phyloP scores from a whole-genome alignment of 2,888 invertebrate genomes.

The Dolichomitus sp. region DNA sequence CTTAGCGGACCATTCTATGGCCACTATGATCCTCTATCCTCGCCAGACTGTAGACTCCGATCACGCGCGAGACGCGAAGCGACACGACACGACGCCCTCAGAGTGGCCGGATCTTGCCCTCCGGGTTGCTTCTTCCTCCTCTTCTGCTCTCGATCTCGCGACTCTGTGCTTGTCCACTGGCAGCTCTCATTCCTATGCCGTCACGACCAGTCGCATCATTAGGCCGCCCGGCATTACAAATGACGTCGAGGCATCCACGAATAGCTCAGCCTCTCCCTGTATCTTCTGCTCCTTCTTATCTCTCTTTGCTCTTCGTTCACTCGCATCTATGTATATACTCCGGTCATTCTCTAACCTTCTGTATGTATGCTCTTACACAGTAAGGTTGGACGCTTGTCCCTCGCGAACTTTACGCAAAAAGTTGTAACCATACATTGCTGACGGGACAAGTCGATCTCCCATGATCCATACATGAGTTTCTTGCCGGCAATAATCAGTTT shows the following conservation, averaged over 20 bases:
- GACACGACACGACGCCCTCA: slow-evolving; percentile 56
- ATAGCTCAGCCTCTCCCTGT: slow-evolving; percentile 57
- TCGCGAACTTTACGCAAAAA: slow-evolving; percentile 63
- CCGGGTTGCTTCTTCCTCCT: slow-evolving; percentile 21
- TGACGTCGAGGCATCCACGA: slow-evolving; percentile 74
- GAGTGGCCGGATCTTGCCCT: slow-evolving; percentile 59
- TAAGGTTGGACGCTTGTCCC: slow-evolving; percentile 42
- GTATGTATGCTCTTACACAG: background rate
- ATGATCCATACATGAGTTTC: slow-evolving; percentile 79
- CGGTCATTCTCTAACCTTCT: slow-evolving; percentile 25
- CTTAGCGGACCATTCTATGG: slow-evolving; percentile 19
- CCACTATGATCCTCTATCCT: slow-evolving; percentile 26
- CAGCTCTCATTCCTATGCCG: slow-evolving; percentile 77
- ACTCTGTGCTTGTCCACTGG: slow-evolving; percentile 52
- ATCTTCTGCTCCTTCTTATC: slow-evolving; percentile 52
- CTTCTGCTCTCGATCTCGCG: slow-evolving; percentile 45
- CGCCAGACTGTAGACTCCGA: slow-evolving; percentile 34
- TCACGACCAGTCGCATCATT: slow-evolving; percentile 80
- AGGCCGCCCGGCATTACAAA: slow-evolving; percentile 79
- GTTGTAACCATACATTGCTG: slow-evolving; percentile 36
- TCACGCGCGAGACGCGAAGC: slow-evolving; percentile 59
- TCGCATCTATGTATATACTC: slow-evolving; percentile 44
- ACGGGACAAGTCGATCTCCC: slow-evolving; percentile 49
- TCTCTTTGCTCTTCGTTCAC: slow-evolving; percentile 39
- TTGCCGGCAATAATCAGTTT: slow-evolving; percentile 76